phyloP scores from a whole-genome alignment of 2,797 vertebrate species.

The Myripristis jacobus region DNA sequence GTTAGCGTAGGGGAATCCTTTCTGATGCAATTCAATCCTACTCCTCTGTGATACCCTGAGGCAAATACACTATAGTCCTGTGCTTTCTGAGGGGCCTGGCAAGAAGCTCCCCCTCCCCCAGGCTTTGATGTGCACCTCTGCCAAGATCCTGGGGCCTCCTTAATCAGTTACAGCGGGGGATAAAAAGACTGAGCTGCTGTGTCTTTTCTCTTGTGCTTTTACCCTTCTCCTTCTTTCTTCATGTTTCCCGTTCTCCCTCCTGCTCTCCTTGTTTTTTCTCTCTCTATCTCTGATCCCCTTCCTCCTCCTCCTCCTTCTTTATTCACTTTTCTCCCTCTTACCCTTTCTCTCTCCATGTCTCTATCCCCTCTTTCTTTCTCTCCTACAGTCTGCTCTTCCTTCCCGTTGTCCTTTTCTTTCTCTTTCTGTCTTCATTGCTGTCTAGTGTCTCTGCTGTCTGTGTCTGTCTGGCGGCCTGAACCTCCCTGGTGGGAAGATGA shows the following conservation, averaged over 20 bases:
- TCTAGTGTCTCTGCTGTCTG: slow-evolving; percentile 52
- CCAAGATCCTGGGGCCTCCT: slow-evolving; percentile 66
- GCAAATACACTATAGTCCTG: slow-evolving; percentile 22
- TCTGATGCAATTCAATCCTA: slow-evolving; percentile 3
- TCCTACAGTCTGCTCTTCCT: slow-evolving; percentile 34
- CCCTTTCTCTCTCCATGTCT: slow-evolving; percentile 15
- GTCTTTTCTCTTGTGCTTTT: slow-evolving; percentile 31
- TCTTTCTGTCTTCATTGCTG: slow-evolving; percentile 55
- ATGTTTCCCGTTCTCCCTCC: not conserved
- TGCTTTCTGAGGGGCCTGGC: slow-evolving; percentile 12
- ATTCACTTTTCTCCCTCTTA: slow-evolving; percentile 26
- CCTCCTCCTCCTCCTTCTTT: slow-evolving; percentile 6
- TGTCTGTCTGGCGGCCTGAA: slow-evolving; percentile 64
- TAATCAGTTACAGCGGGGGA: slow-evolving; percentile 70
- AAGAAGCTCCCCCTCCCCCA: slow-evolving; percentile 2
- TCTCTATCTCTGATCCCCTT: not conserved
- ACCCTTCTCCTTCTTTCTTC: slow-evolving; percentile 32
- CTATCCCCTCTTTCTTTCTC: slow-evolving; percentile 20
- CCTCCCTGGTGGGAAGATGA: slow-evolving; percentile 79
- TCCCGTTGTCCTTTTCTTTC: slow-evolving; percentile 57
- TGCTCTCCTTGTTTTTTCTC: slow-evolving; percentile 8
- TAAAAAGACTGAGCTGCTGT: slow-evolving; percentile 58
- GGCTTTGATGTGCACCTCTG: slow-evolving; percentile 60
- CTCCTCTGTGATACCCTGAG: not conserved
- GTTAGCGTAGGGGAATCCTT: not conserved